phyloP scores from a whole-genome alignment of 2,888 invertebrate genomes.

The Troilus luridus region DNA sequence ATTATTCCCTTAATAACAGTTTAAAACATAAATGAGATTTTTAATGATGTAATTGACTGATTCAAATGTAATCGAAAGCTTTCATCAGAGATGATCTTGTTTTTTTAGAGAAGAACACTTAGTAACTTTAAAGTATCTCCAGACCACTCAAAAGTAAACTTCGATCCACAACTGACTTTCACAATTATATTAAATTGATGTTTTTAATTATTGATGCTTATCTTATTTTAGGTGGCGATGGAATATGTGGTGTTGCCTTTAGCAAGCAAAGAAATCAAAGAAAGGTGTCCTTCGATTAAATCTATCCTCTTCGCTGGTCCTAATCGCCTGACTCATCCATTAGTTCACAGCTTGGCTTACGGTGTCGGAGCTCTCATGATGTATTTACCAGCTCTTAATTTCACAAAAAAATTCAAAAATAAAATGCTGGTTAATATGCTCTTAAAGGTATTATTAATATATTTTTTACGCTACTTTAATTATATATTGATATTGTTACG shows the following conservation, averaged over 20 bases:
- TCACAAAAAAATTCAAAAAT: slow-evolving; percentile 77
- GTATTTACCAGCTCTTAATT: slow-evolving; percentile 80
- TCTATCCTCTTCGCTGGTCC: slow-evolving; percentile 82
- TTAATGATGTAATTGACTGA: no score
- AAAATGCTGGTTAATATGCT: slow-evolving; percentile 78
- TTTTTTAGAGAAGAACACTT: no score
- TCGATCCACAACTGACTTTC: no score
- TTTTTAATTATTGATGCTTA: not conserved
- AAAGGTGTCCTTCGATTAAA: slow-evolving; percentile 69
- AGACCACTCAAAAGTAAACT: no score
- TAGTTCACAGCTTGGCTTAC: slow-evolving; percentile 81
- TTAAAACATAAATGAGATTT: no score
- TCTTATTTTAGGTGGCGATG: slow-evolving; percentile 71
- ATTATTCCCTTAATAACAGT: no score
- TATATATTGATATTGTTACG: no score
- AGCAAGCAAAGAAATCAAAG: slow-evolving; percentile 68
- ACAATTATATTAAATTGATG: not conserved
- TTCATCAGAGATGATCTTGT: no score
- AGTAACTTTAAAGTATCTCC: no score
- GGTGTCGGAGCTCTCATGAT: slow-evolving; percentile 83
- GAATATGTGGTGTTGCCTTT: slow-evolving; percentile 76
- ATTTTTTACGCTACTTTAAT: not conserved
- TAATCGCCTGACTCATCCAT: slow-evolving; percentile 77
- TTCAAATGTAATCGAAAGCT: no score
- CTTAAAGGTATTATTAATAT: slow-evolving; percentile 71